Percentiles rank a stretch among this genome's conserved stretches.
These are phyloP conservation scores for Coptodon rendalli DNA, from an alignment of 2,113 vertebrate species.

Conservation along the genomic window DNA sequence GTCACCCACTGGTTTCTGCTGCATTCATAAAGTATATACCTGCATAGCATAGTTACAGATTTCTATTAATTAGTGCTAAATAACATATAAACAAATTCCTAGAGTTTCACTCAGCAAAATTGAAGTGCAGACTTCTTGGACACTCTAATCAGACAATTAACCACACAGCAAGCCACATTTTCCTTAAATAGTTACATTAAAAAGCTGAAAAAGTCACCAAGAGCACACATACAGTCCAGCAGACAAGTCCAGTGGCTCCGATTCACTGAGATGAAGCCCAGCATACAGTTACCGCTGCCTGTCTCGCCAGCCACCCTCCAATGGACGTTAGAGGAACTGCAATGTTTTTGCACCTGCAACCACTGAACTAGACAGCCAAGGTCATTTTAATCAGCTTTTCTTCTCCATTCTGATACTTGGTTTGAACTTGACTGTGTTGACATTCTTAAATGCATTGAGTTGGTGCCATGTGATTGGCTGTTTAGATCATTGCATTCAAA, in stretches of 20 bases:
- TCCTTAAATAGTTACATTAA: neutral
- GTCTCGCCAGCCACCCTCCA: neutral
- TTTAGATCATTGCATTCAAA: neutral
- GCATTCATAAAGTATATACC: neutral
- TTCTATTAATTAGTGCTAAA: neutral
- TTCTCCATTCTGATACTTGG: neutral
- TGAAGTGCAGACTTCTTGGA: neutral
- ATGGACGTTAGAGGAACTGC: neutral
- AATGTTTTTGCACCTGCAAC: neutral
- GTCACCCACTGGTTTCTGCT: neutral
- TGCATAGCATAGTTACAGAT: neutral
- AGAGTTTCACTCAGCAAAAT: neutral
- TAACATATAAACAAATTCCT: neutral
- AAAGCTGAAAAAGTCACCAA: neutral
- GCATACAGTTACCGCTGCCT: neutral
- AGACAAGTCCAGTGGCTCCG: neutral
- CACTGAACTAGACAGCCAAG: neutral
- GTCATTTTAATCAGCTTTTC: neutral
- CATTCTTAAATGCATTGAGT: neutral
- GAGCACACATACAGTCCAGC: neutral
- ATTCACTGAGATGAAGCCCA: neutral
- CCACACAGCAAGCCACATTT: neutral
- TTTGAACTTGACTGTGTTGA: neutral
- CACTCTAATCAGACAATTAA: neutral
- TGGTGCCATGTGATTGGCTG: neutral